Evolutionary conservation across 2,888 invertebrate species (phyloP), one percentile per base, ranked within the genome.

Genomic region (Clitarchus hookeri): DNA sequence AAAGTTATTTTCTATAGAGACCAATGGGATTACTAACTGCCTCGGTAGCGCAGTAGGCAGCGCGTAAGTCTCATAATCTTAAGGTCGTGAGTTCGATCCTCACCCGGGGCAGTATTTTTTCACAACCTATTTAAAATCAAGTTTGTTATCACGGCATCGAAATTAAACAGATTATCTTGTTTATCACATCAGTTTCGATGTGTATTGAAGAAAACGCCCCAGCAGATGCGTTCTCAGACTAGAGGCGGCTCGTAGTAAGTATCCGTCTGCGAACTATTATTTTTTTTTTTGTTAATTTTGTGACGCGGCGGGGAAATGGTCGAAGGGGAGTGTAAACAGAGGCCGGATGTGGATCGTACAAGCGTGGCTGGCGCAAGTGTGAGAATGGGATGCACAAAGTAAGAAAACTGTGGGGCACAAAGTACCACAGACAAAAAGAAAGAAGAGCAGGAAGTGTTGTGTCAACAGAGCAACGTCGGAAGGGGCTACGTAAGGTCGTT

Each of bases 1-100:
- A n/a, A n/a, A n/a, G n/a, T n/a, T n/a, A n/a, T n/a, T n/a, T n/a
- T n/a, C n/a, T n/a, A n/a, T n/a, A n/a, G n/a, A n/a, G n/a, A n/a
- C n/a, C n/a, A n/a, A 36, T 36, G 4, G 2, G 23, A 6, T n/a
- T 65, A 2, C 8, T 23, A 65, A 1, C 65, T n/a, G 65, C 65
- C 65, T 65, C 65, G 65, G 65, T 65, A 65, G 65, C 65, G 65
- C 65, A 65, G 65, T 65, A 65, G 65, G 65, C 65, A 65, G 65
- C 65, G 65, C 65, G 65, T 65, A 65, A 65, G 65, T 65, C 65
- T 65, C 65, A 65, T 65, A 65, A 65, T 65, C 65, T 65, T 65
- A 65, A 65, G 65, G 65, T 65, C 65, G 65, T 65, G 65, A 65
- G 65, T 65, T 65, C 65, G 65, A 65, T 65, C 65, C 65, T 65